Evolutionary conservation across 2,888 invertebrate genomes (phyloP), one percentile per base, ranked within the genome.

Genomic region (Fissipunctia ypsillon): DNA sequence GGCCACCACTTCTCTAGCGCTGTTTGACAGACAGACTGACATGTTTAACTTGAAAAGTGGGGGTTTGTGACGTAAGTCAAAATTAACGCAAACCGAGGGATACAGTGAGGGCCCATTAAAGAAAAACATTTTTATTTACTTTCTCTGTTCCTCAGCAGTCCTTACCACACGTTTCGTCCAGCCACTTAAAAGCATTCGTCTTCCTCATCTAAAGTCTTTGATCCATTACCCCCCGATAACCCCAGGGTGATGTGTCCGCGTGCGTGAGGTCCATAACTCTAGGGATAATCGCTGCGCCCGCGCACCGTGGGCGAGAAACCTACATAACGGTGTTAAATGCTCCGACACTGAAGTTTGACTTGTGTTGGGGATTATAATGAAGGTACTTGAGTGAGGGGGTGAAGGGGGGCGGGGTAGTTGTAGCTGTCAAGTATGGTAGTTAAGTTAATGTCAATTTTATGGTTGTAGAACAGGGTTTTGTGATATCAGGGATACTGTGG

Each of bases 211-310:
- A 41, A 10, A 45, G 57, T 52, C 31, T 25, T 38, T 52, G 66
- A 43, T 76, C 77, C 82, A 63, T 76, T 66, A 67, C 66, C 77
- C 69, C 66, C 25, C 50, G 75, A 83, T 83, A 83, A 82, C 84
- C 88, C 87, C 85, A 86, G 85, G 84, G 80, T 86, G 79, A 84
- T 73, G 76, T 68, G 78, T 76, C 83, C 85, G 84, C 87, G 82
- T 89, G 90, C 88, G 87, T 88, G 88, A 76, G 88, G 88, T 88
- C 91, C 85, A 89, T 90, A 90, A 91, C 88, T 91, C 89, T 78
- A 64, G 80, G 89, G 88, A 88, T 88, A 89, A 89, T 87, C 82
- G 67, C 71, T 48, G 87, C 85, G 86, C 85, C 73, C 79, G 85
- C 80, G 84, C 81, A 74, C 87, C 89, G 92, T 91, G 87, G 91